Conservation (phyloP, 2,113 vertebrate genomes). For the Chloropsis cyanopogon region DNA sequence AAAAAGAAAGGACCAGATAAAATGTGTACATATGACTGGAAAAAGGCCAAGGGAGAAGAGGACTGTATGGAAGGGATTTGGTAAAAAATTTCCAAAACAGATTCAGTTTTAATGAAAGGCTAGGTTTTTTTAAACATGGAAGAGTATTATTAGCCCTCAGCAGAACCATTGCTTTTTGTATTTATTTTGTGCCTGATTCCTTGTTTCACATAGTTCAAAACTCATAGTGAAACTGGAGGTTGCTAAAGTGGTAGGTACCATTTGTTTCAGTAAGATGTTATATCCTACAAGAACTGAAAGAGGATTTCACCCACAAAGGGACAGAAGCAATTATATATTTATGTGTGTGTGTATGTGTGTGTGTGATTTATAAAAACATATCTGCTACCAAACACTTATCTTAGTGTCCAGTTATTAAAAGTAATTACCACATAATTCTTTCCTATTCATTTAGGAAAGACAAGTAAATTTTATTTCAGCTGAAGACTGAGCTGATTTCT, state of each 20-base stretch:
- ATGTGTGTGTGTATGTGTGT: not conserved
- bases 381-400: not conserved
- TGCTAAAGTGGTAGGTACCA: not conserved
- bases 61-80: not conserved
- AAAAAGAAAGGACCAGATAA: not conserved
- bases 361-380: not conserved
- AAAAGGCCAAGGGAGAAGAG: not conserved
- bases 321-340: not conserved
- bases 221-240: not conserved
- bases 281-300: not conserved
- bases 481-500: not conserved
- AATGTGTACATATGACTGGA: not conserved
- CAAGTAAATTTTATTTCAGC: not conserved
- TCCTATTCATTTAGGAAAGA: not conserved
- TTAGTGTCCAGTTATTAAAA: not conserved
- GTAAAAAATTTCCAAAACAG: not conserved
- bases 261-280: not conserved
- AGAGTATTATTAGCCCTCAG: not conserved
- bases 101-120: not conserved
- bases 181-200: not conserved
- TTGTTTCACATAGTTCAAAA: not conserved
- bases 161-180: not conserved
- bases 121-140: not conserved
- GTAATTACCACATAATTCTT: not conserved
- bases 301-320: not conserved